phyloP scores from a whole-genome alignment of 1,140 invertebrate genomes.

The Drosophila sturtevanti region DNA sequence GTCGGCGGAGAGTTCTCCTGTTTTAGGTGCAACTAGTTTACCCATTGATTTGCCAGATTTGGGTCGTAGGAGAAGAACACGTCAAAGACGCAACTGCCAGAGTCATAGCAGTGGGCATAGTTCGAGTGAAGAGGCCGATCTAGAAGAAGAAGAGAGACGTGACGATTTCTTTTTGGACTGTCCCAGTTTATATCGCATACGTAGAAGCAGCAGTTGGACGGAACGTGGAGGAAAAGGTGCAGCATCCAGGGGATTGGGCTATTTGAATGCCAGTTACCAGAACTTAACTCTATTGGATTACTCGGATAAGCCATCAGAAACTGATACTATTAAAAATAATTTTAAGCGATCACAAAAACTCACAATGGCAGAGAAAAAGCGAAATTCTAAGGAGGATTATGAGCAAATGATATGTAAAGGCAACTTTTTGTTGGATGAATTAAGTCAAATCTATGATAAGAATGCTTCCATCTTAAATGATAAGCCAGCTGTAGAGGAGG shows the following conservation, averaged over 20 bases:
- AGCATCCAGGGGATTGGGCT: constrained; percentile 37
- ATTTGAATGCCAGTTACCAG: constrained; percentile 79
- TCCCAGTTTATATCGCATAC: constrained; percentile 43
- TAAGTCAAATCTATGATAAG: constrained; percentile 83
- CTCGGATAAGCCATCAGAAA: constrained; percentile 32
- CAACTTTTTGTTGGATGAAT: constrained; percentile 79
- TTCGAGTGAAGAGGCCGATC: constrained; percentile 50
- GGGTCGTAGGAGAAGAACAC: constrained; percentile 43
- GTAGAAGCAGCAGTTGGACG: constrained; percentile 29
- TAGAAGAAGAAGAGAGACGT: constrained; percentile 30
- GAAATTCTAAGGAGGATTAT: constrained; percentile 47
- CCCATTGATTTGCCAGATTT: constrained; percentile 69
- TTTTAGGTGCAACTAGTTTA: constrained; percentile 39
- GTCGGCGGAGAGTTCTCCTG: constrained; percentile 8
- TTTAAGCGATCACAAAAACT: neutral
- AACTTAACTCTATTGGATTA: constrained; percentile 75
- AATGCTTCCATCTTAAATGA: constrained; percentile 84
- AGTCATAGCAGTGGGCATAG: constrained; percentile 39
- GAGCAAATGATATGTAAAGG: constrained; percentile 72
- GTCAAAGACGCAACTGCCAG: constrained; percentile 30
- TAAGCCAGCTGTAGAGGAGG: constrained; percentile 28
- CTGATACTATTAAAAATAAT: constrained; percentile 31
- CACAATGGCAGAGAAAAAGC: constrained; percentile 51
- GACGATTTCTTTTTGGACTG: constrained; percentile 41
- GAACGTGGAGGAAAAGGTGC: constrained; percentile 13